These are phyloP conservation scores for Sphenopsis melanotis DNA, from an alignment of 2,797 vertebrate species.

Conservation along the genomic window DNA sequence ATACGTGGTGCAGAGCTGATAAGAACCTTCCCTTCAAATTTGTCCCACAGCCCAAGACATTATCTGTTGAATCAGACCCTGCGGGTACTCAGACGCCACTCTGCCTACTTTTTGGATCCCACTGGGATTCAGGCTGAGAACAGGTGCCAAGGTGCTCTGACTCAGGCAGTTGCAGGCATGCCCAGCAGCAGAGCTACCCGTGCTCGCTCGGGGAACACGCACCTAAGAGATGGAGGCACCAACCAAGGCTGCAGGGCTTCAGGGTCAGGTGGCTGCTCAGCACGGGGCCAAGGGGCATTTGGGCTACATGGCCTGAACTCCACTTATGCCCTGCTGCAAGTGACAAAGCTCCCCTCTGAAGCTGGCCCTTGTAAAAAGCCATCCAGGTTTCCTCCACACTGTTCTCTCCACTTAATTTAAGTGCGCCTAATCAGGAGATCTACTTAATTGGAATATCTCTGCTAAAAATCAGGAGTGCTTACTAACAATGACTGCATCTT, in stretches of 20 bases:
- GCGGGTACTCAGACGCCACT: constrained; percentile 39
- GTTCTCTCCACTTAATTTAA: constrained; percentile 38
- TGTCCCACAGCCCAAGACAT: background rate
- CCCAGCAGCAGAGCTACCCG: constrained; percentile 18
- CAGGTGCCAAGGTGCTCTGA: constrained; percentile 56
- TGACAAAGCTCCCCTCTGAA: background rate
- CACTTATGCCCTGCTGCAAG: background rate
- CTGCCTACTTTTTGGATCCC: constrained; percentile 49
- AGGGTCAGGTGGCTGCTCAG: background rate
- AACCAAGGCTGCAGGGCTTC: background rate
- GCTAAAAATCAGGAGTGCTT: constrained; percentile 47
- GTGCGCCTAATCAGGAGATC: constrained; percentile 46
- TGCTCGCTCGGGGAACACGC: background rate
- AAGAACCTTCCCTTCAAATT: constrained; percentile 33
- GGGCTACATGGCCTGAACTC: accelerated
- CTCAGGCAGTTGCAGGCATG: constrained; percentile 43
- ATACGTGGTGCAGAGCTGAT: background rate
- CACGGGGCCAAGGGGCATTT: background rate
- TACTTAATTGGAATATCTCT: constrained; percentile 64
- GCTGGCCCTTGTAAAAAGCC: background rate
- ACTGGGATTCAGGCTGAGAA: background rate
- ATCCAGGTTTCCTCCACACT: background rate
- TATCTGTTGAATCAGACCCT: constrained; percentile 51
- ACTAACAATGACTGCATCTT: constrained; percentile 69
- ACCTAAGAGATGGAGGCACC: background rate